Percentiles rank a stretch among this genome's conserved stretches.
Conservation (phyloP, 2,113 vertebrate genomes). For the Grus americana region DNA sequence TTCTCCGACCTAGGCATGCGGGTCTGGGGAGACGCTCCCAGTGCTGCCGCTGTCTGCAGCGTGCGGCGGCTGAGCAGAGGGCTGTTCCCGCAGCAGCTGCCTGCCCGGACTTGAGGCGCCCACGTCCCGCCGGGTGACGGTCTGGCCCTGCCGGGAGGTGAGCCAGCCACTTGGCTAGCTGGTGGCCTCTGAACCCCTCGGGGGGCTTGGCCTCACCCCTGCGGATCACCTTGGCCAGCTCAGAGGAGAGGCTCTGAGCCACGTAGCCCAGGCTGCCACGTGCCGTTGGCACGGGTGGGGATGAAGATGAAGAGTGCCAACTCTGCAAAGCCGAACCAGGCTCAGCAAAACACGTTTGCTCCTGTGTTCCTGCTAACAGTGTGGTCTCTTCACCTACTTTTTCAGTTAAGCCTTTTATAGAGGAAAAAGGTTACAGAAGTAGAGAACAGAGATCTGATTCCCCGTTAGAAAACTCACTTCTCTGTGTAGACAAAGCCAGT, state of each 20-base stretch:
- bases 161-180: rapidly evolving
- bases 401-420: not conserved
- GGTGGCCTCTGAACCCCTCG: no score
- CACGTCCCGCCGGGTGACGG: rapidly evolving
- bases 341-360: not conserved
- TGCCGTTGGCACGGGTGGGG: not conserved
- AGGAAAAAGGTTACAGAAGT: not conserved
- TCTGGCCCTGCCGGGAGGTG: not conserved
- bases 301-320: no score
- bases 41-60: not conserved
- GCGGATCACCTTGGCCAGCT: not conserved
- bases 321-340: not conserved
- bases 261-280: not conserved
- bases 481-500: not conserved
- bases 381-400: not conserved
- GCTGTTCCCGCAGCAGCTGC: not conserved
- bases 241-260: not conserved
- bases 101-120: not conserved
- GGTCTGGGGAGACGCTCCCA: not conserved
- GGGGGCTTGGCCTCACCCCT: not conserved
- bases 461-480: not conserved
- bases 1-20: rapidly evolving
- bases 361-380: not conserved
- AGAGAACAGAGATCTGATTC: not conserved
- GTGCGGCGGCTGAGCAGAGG: not conserved